A percentile compares a stretch with the other conserved stretches of the same genome.
phyloP scores from a whole-genome alignment of 2,113 vertebrate species.

The Oenanthe oenanthe region DNA sequence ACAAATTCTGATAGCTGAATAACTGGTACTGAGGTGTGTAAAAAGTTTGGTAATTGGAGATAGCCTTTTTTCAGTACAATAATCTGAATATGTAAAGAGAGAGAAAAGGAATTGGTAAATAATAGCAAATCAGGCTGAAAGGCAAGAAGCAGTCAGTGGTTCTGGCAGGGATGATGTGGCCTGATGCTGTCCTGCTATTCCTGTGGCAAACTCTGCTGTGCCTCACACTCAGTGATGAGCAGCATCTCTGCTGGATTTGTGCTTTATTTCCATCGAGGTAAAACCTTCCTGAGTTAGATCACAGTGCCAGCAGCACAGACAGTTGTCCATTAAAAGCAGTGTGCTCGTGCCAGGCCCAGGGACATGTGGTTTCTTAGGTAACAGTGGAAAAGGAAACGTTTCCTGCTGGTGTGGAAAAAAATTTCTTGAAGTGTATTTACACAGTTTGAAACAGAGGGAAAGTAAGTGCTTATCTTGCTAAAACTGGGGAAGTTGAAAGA shows the following conservation, averaged over 20 bases:
- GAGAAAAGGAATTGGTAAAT: not conserved
- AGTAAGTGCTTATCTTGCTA: not conserved
- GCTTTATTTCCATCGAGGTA: not conserved
- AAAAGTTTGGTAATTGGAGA: not conserved
- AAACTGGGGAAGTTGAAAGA: not conserved
- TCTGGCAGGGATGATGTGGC: not conserved
- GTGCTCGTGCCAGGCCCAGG: rapidly evolving
- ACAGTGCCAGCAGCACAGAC: not conserved
- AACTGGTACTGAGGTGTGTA: not conserved
- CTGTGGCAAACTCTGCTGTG: not conserved
- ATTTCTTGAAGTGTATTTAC: not conserved
- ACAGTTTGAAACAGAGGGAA: not conserved
- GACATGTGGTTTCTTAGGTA: not conserved
- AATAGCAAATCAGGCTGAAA: not conserved
- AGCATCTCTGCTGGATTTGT: not conserved
- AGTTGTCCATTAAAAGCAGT: not conserved
- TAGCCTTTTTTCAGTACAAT: not conserved
- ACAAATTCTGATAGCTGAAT: not conserved
- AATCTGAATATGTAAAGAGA: not conserved
- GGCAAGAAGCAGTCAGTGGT: not conserved
- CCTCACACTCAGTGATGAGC: not conserved
- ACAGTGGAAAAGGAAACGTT: not conserved
- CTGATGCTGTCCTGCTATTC: rapidly evolving
- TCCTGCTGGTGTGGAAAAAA: not conserved
- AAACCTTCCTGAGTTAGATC: not conserved